A percentile compares a stretch with the other conserved stretches of the same genome.
Evolutionary conservation across 1,140 invertebrate genomes (phyloP).

Genomic region (Rhagoletis zephyria): DNA sequence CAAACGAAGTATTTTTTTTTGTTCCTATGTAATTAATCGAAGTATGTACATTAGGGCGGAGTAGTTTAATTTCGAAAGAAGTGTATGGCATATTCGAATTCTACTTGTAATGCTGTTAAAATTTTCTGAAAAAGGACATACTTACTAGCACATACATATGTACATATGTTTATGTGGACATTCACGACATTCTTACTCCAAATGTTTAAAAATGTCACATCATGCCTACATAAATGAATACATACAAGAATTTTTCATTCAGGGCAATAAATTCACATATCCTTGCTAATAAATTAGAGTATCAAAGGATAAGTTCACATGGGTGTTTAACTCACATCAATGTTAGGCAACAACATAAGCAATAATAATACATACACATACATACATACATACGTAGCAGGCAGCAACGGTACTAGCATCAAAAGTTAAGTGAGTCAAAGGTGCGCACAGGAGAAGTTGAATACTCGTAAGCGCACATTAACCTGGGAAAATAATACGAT

Average conservation of each 20-base stretch:
- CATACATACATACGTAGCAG: neutral
- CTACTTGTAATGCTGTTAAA: too few species aligned
- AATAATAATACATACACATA: neutral
- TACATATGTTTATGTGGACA: neutral
- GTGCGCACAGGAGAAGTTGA: slow-evolving; percentile 1
- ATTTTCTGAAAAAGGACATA: too few species aligned
- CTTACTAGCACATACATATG: neutral
- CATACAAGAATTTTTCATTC: neutral
- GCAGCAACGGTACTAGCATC: neutral
- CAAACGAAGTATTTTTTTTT: too few species aligned
- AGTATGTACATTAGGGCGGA: too few species aligned
- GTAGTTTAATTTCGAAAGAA: too few species aligned
- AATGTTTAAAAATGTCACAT: slow-evolving; percentile 37
- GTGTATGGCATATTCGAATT: too few species aligned
- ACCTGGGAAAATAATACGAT: slow-evolving; percentile 42
- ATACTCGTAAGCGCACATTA: slow-evolving; percentile 14
- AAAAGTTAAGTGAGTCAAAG: slow-evolving; percentile 51
- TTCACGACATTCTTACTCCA: neutral
- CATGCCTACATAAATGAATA: neutral
- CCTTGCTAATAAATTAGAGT: slow-evolving; percentile 54
- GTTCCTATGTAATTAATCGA: too few species aligned
- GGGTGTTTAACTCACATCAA: slow-evolving; percentile 49
- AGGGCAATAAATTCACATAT: slow-evolving; percentile 54
- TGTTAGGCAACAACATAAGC: neutral
- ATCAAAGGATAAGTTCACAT: slow-evolving; percentile 53